Evolutionary conservation across 2,113 vertebrate species (phyloP).

Genomic region (Gorsachius goisagi): DNA sequence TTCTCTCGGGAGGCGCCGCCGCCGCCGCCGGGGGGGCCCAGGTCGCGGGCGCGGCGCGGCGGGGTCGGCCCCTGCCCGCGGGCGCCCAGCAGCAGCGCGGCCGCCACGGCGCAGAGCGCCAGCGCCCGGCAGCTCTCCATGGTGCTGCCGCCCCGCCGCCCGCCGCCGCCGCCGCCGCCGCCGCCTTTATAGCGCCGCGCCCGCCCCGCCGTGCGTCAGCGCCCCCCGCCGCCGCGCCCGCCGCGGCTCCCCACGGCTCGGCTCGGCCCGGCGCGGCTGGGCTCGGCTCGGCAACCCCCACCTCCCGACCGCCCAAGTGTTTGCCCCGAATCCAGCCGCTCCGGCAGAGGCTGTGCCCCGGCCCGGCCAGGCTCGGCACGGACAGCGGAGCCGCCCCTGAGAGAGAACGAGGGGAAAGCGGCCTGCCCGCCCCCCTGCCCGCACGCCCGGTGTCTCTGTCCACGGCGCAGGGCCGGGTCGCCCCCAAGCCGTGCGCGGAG

Average conservation of each 20-base stretch:
- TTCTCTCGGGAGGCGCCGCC: slow-evolving; percentile 71
- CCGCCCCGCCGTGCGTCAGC: slow-evolving; percentile 65
- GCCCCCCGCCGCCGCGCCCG: slow-evolving; percentile 38
- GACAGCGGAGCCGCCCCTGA: background rate
- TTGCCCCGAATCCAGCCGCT: background rate
- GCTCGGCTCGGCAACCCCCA: too few species aligned
- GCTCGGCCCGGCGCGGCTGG: too few species aligned
- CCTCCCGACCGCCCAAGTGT: too few species aligned
- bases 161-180: background rate
- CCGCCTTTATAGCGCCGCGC: slow-evolving; percentile 51
- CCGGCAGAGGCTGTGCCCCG: background rate
- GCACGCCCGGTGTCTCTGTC: fast-evolving
- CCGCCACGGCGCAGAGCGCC: slow-evolving; percentile 63
- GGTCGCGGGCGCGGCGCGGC: slow-evolving; percentile 66
- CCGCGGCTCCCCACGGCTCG: background rate
- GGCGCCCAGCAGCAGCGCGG: slow-evolving; percentile 60
- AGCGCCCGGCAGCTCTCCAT: slow-evolving; percentile 78
- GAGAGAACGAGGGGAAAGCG: fast-evolving
- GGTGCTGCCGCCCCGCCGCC: slow-evolving; percentile 59
- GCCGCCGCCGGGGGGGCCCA: slow-evolving; percentile 46
- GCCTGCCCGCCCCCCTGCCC: too few species aligned
- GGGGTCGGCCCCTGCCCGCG: slow-evolving; percentile 65
- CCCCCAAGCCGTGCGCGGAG: too few species aligned
- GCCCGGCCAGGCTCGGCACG: background rate
- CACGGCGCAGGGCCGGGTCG: too few species aligned